Conservation (phyloP, 2,113 vertebrate species). For the Emydocephalus ijimae region DNA sequence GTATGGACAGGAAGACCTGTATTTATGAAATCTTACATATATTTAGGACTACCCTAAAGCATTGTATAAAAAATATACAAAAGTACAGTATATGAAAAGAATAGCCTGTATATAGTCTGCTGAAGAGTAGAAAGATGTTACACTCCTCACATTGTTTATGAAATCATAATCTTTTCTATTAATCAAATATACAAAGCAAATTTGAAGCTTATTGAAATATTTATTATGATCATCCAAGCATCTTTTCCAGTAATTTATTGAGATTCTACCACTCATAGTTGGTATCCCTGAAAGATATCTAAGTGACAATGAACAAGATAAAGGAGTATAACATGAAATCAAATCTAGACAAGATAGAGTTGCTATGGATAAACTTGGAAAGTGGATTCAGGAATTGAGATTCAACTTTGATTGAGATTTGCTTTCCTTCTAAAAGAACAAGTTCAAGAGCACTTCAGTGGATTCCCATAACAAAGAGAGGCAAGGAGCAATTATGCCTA, state of each 20-base stretch:
- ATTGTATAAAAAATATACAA: conserved; percentile 12
- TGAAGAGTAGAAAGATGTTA: neutral
- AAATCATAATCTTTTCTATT: neutral
- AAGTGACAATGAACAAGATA: neutral
- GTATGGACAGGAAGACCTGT: conserved; percentile 4
- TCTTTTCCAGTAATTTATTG: neutral
- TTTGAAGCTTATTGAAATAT: neutral
- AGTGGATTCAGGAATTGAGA: neutral
- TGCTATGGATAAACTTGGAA: neutral
- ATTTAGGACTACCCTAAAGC: conserved; percentile 14
- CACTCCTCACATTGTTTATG: neutral
- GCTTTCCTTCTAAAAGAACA: neutral
- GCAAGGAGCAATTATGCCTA: neutral
- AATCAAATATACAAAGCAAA: neutral
- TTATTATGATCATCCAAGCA: neutral
- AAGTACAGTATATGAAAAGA: neutral
- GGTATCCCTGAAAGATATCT: neutral
- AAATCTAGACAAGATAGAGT: neutral
- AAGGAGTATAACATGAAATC: neutral
- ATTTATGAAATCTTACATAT: conserved; percentile 18
- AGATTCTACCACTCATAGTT: neutral
- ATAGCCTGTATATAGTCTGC: neutral
- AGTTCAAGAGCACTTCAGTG: neutral
- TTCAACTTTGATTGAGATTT: neutral
- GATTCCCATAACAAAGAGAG: neutral